phyloP scores from a whole-genome alignment of 2,113 vertebrate genomes.

The Hypocryptadius cinnamomeus region DNA sequence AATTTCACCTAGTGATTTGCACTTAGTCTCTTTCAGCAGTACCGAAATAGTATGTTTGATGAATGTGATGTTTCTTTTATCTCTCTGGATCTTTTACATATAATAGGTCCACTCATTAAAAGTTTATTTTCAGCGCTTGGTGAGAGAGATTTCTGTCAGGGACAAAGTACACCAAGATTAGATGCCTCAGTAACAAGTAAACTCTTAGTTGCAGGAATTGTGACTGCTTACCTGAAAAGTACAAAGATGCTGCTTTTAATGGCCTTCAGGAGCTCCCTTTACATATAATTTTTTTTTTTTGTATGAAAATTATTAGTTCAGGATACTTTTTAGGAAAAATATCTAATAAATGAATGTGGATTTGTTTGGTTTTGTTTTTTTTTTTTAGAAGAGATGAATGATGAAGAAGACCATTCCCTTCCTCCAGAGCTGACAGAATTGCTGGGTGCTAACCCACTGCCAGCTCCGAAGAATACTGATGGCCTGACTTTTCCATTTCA shows the following conservation, averaged over 20 bases:
- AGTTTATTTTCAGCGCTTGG: background rate
- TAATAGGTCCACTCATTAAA: background rate
- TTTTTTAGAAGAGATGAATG: slow-evolving; percentile 73
- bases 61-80: background rate
- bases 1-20: background rate
- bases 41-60: background rate
- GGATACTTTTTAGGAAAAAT: background rate
- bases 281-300: background rate
- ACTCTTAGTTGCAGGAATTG: background rate
- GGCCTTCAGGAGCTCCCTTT: background rate
- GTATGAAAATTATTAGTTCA: background rate
- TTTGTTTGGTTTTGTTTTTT: background rate
- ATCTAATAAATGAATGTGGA: background rate
- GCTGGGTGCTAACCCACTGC: slow-evolving; percentile 44
- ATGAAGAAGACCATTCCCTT: slow-evolving; percentile 71
- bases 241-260: background rate
- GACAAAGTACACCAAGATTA: background rate
- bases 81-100: background rate
- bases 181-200: background rate
- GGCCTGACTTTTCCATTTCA: slow-evolving; percentile 71
- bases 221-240: background rate
- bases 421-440: slow-evolving; percentile 81
- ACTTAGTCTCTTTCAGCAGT: background rate
- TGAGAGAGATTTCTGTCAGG: background rate
- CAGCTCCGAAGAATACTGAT: slow-evolving; percentile 41